Base-by-base conservation (phyloP, 2,113 vertebrate species). In the Malurus cyaneus region DNA sequence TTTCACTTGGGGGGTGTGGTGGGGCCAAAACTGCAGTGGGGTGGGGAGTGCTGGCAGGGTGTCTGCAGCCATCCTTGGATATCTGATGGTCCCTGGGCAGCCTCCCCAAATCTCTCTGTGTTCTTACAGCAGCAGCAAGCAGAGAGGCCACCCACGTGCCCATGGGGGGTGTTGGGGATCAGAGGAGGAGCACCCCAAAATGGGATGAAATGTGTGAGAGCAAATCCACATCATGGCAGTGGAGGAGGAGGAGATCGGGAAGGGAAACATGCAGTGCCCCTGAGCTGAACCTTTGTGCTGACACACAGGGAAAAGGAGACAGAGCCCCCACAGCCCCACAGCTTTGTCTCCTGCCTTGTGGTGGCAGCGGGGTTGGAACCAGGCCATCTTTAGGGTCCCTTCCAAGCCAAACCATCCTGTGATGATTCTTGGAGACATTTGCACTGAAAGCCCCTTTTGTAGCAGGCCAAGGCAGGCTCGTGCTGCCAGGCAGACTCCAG, bases 371-470 rank as follows among this genome's bases (percentile, higher is more conserved):
- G 34, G 20, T 1, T 54, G 62, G 47, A 54, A 4, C 62, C 4
- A 18, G 14, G 36, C 23, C 34, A 62, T 69, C 14, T 76, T 36
- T 34, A 53, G 36, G 34, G 21, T 49, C 5, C 31, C 34, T 49
- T 41, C 71, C 79, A 62, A 77, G 49, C 25, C 64, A 89, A 89
- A 56, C 42, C 56, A 36, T 36, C 36, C 34, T 44, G 56, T 56
- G 49, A 8, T 6, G 34, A 29, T 26, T 70, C 42, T 9, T 73
- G 60, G 85, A 78, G 29, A 34, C 28, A 60, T 67, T 89, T 36
- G 64, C 56, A 88, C 72, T 97, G 92, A 97, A 97, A 97, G 42
- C 34, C 46, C 76, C 92, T 87, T 97, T 94, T 97, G 93, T 97
- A 78, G 11, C 31, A 26, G 36, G 32, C 17, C 67, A 54, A 44